Evolutionary conservation across 2,888 invertebrate species (phyloP).

Genomic region (Megalurothrips usitatus): DNA sequence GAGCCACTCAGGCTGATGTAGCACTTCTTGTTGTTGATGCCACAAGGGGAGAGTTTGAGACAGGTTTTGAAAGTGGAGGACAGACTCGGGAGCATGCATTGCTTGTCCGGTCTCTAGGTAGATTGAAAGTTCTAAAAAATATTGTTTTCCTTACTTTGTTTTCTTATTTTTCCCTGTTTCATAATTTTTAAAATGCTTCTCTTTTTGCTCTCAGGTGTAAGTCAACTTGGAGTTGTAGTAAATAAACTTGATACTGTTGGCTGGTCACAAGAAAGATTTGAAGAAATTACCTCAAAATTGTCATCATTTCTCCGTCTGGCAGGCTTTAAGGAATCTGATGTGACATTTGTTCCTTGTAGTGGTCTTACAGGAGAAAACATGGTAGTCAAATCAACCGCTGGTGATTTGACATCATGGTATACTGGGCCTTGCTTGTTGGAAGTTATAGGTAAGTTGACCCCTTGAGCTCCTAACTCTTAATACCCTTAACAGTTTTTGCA

Average conservation of each 20-base stretch:
- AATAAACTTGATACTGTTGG: conserved; percentile 96
- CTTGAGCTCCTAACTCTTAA: background rate
- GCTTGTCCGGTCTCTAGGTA: conserved; percentile 73
- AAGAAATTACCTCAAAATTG: conserved; percentile 80
- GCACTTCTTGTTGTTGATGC: conserved; percentile 95
- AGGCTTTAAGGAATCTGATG: conserved; percentile 82
- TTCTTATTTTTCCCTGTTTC: conserved; percentile 31
- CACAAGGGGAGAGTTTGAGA: conserved; percentile 95
- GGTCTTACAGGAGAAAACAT: conserved; percentile 96
- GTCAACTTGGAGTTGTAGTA: conserved; percentile 88
- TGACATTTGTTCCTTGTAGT: conserved; percentile 89
- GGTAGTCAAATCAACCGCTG: conserved; percentile 62
- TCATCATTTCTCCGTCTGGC: conserved; percentile 81
- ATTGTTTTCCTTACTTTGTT: background rate
- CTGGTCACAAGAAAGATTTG: conserved; percentile 88
- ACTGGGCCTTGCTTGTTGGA: conserved; percentile 77
- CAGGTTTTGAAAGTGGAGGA: conserved; percentile 96
- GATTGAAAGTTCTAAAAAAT: conserved; percentile 28
- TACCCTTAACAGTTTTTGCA: background rate
- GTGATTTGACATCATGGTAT: conserved; percentile 63
- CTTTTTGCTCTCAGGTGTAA: conserved; percentile 61
- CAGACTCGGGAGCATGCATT: conserved; percentile 97
- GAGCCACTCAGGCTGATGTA: conserved; percentile 97
- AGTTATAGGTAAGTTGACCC: conserved; percentile 62
- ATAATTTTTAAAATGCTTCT: conserved; percentile 43